A percentile compares a stretch with the other conserved stretches of the same genome.
These are phyloP conservation scores for Caloenas nicobarica DNA, from an alignment of 2,113 vertebrate genomes.

Conservation along the genomic window DNA sequence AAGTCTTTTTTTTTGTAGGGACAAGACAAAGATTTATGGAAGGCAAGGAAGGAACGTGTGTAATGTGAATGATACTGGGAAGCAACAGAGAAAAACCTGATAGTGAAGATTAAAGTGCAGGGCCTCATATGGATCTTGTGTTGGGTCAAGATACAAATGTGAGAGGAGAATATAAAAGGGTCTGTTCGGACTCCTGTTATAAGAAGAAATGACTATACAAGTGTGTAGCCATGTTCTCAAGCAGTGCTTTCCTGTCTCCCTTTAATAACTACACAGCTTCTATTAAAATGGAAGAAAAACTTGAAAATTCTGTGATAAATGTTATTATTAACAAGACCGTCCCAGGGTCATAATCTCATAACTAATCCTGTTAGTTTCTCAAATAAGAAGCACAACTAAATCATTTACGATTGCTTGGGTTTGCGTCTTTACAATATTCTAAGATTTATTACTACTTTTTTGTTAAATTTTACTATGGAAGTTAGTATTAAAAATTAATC, in stretches of 20 bases:
- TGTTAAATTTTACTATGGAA: background rate
- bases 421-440: background rate
- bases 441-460: background rate
- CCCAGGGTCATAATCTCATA: background rate
- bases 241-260: background rate
- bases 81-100: slow-evolving; percentile 47
- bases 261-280: background rate
- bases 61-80: slow-evolving; percentile 52
- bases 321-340: background rate
- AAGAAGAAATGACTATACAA: background rate
- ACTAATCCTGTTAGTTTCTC: background rate
- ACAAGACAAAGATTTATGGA: slow-evolving; percentile 70
- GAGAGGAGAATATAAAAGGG: slow-evolving; percentile 20
- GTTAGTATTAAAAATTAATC: background rate
- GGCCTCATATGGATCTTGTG: background rate
- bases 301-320: background rate
- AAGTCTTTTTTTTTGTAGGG: slow-evolving; percentile 25
- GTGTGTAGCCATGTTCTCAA: background rate
- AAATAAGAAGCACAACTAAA: background rate
- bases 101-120: slow-evolving; percentile 46
- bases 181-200: background rate
- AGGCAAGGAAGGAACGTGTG: slow-evolving; percentile 18
- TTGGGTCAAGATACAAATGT: slow-evolving; percentile 20
- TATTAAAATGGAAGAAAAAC: background rate
- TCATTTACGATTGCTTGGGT: background rate